Percentiles rank a stretch among this genome's conserved stretches.
Conservation (phyloP, 2,797 vertebrate genomes). For the Myiotriccus ornatus region DNA sequence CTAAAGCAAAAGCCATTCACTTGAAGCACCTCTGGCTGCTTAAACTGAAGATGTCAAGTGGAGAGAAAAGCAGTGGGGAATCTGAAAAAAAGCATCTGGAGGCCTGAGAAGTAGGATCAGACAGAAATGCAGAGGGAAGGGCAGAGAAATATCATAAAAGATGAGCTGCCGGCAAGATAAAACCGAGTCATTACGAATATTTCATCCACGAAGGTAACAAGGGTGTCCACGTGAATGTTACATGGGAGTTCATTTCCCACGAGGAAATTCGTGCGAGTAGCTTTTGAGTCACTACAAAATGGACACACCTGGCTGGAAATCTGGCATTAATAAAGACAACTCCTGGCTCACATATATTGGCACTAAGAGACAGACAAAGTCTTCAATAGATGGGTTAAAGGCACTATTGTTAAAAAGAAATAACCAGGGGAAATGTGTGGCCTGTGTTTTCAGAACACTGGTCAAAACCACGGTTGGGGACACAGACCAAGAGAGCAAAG, state of each 20-base stretch:
- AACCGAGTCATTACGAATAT: background rate
- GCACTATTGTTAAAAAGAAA: background rate
- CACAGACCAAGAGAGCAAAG: background rate
- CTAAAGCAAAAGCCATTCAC: background rate
- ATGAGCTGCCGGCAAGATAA: background rate
- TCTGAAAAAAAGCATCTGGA: background rate
- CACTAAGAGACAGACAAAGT: background rate
- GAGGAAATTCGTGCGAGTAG: background rate
- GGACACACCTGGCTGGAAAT: background rate
- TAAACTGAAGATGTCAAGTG: background rate
- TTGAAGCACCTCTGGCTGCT: background rate
- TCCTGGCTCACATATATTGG: background rate
- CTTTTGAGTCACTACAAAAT: background rate
- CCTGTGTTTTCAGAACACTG: background rate
- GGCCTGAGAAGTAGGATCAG: background rate
- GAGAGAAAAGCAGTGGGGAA: background rate
- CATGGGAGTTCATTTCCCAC: background rate
- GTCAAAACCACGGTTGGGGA: background rate
- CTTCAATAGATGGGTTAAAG: background rate
- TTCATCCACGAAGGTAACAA: background rate
- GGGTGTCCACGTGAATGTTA: background rate
- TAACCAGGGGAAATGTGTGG: background rate
- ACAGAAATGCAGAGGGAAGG: background rate
- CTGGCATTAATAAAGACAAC: background rate
- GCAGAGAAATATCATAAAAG: background rate